Base-by-base conservation (phyloP, 2,113 vertebrate genomes). In the Chloroceryle aenea region DNA sequence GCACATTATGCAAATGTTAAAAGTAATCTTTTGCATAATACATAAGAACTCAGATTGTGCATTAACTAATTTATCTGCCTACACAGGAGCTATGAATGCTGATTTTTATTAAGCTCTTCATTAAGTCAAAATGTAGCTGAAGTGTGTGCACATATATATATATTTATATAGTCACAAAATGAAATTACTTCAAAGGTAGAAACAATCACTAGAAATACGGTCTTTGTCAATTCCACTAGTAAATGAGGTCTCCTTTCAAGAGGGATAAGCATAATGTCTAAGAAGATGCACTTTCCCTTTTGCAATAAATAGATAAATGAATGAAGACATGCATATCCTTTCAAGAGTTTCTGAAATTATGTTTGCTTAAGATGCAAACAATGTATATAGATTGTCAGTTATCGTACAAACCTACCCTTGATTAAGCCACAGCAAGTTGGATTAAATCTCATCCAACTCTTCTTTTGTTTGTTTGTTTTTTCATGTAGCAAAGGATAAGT, bases 21-120 rank as follows among this genome's bases (percentile, higher is more conserved):
- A 97, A 91, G 91, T 97, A 98, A 98, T 97, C 97, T 98, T 98
- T 97, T 98, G 95, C 97, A 98, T 98, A 97, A 98, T 98, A 98
- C 97, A 98, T 98, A 96, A 98, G 97, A 97, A 90, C 88, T 96
- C 83, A 81, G 95, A 97, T 98, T 98, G 96, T 97, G 96, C 92
- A 97, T 98, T 98, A 98, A 96, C 97, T 98, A 97, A 98, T 98
- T 98, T 98, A 97, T 97, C 97, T 97, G 97, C 95, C 98, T 98
- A 95, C 18, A 84, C 72, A 92, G 87, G 93, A 97, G 95, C 96
- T 97, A 97, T 95, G 96, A 98, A 98, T 95, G 85, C 86, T 97
- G 95, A 98, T 98, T 98, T 98, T 98, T 98, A 98, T 97, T 97
- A 98, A 98, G 90, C 81, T 97, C 93, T 98, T 98, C 91, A 98